These are phyloP conservation scores for Actinia equina DNA, from an alignment of 64 coral and sea anemone species.

Conservation along the genomic window DNA sequence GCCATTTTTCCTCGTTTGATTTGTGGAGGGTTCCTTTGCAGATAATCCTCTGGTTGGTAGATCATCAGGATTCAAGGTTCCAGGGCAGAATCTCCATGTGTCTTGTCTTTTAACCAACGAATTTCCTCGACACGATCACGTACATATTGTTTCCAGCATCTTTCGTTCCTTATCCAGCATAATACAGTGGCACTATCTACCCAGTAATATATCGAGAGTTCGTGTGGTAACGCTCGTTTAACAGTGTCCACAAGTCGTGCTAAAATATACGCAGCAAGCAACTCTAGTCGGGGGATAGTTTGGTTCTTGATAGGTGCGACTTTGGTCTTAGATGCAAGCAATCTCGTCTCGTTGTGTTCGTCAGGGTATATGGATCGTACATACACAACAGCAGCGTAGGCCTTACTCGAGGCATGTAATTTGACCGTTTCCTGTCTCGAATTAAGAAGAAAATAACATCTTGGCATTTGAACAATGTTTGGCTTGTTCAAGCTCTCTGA, in stretches of 20 bases:
- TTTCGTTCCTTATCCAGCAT: slow-evolving; percentile 25
- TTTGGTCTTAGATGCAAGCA: background rate
- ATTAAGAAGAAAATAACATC: slow-evolving; percentile 3
- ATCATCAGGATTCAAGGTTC: slow-evolving; percentile 21
- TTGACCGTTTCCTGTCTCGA: background rate
- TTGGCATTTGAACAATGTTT: background rate
- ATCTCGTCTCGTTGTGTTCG: background rate
- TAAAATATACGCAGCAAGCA: background rate
- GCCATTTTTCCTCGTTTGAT: slow-evolving; percentile 34
- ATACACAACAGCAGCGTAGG: slow-evolving; percentile 7
- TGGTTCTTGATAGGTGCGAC: background rate
- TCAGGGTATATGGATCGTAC: background rate
- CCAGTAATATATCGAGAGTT: background rate
- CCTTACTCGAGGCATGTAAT: background rate
- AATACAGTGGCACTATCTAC: slow-evolving; percentile 15
- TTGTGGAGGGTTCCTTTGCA: slow-evolving; percentile 19
- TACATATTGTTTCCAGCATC: slow-evolving; percentile 44
- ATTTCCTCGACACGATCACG: slow-evolving; percentile 33
- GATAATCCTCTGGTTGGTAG: slow-evolving; percentile 46
- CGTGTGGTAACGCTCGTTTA: background rate
- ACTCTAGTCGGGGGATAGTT: background rate
- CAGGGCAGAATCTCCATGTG: slow-evolving; percentile 16
- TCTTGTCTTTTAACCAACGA: background rate
- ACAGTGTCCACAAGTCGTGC: background rate
- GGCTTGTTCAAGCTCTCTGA: background rate